phyloP scores from a whole-genome alignment of 2,888 invertebrate species.

The Nemotelus nigrinus region DNA sequence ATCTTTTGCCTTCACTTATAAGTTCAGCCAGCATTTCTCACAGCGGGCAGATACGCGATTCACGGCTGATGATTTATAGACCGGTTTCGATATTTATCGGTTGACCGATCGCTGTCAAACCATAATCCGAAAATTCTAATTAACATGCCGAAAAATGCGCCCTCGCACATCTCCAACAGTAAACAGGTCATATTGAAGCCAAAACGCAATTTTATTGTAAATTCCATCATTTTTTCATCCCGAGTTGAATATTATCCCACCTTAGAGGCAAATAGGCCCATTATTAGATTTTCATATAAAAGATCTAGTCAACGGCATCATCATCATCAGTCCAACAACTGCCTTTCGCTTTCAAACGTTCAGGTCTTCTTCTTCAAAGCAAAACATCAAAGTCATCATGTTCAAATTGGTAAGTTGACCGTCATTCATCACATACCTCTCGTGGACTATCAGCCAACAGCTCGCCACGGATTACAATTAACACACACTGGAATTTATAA shows the following conservation, averaged over 20 bases:
- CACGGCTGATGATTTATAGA: slow-evolving; percentile 29
- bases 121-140: slow-evolving; percentile 24
- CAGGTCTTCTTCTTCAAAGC: slow-evolving; percentile 23
- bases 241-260: slow-evolving; percentile 20
- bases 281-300: slow-evolving; percentile 41
- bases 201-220: slow-evolving; percentile 22
- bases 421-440: slow-evolving; percentile 2
- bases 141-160: slow-evolving; percentile 26
- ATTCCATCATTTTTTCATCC: slow-evolving; percentile 28
- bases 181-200: slow-evolving; percentile 22
- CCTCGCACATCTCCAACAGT: background rate
- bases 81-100: slow-evolving; percentile 7
- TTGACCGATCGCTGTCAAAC: too few species aligned
- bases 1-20: too few species aligned
- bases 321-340: slow-evolving; percentile 31
- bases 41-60: background rate
- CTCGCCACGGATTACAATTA: background rate
- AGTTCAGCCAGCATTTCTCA: too few species aligned
- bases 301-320: slow-evolving; percentile 23
- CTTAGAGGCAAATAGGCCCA: slow-evolving; percentile 36
- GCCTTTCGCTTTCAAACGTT: slow-evolving; percentile 31
- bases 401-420: slow-evolving; percentile 42
- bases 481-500: background rate
- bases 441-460: background rate
- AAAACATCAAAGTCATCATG: slow-evolving; percentile 36